Evolutionary conservation across 2,888 invertebrate species (phyloP).

Genomic region (Drosophila pegasa): DNA sequence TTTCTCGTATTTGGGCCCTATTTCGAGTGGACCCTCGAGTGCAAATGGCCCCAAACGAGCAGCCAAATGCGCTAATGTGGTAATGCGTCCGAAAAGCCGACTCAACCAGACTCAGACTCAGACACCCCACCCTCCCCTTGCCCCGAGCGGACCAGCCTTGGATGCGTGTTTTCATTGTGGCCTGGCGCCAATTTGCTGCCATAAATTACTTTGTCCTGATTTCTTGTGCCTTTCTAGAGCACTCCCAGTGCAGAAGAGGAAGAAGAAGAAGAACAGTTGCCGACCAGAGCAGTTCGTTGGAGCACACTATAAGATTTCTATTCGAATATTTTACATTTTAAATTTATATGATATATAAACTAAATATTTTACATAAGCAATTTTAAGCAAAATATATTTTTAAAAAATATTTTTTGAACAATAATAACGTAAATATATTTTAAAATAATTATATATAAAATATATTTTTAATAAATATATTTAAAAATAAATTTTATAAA

Average conservation of each 20-base stretch:
- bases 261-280: not conserved
- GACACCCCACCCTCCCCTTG: not conserved
- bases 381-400: no score
- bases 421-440: no score
- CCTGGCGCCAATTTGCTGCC: constrained; percentile 59
- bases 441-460: no score
- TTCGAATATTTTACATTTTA: not conserved
- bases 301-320: not conserved
- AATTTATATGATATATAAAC: no score
- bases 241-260: constrained; percentile 5
- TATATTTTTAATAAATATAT: no score
- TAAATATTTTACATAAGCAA: no score
- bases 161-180: constrained; percentile 31
- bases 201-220: constrained; percentile 46
- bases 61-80: constrained; percentile 58
- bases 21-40: constrained; percentile 54
- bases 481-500: no score
- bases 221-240: constrained; percentile 5
- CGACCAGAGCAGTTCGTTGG: not conserved
- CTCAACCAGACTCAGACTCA: not conserved
- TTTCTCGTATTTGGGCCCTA: constrained; percentile 36
- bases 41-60: constrained; percentile 18
- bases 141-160: constrained; percentile 14
- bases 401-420: no score
- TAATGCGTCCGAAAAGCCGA: constrained; percentile 39